These are phyloP conservation scores for Cyphomyrus discorhynchus DNA, from an alignment of 2,113 vertebrate species.

Conservation along the genomic window DNA sequence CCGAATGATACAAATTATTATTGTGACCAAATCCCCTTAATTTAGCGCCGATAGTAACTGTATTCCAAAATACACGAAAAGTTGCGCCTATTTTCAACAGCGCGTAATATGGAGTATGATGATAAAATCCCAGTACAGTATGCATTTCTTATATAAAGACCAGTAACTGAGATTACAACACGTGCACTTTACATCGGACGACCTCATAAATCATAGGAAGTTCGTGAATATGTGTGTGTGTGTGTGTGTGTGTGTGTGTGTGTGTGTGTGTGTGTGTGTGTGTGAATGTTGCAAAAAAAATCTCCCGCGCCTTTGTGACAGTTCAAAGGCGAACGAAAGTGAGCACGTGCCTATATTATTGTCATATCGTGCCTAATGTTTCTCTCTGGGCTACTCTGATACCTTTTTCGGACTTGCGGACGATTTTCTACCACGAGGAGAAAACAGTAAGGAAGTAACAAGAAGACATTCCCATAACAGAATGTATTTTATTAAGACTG, in stretches of 20 bases:
- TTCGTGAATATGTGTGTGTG: neutral
- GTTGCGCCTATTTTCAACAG: neutral
- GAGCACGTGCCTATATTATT: neutral
- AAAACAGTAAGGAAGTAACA: neutral
- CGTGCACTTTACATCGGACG: neutral
- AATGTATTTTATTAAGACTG: neutral
- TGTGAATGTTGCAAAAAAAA: neutral
- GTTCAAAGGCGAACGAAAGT: neutral
- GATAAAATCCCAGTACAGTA: neutral
- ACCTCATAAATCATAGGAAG: neutral
- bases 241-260: neutral
- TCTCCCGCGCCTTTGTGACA: neutral
- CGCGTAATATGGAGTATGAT: neutral
- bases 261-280: neutral
- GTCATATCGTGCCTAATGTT: neutral
- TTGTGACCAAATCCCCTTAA: neutral
- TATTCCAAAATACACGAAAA: neutral
- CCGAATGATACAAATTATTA: neutral
- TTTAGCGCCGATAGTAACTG: neutral
- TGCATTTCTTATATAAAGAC: neutral
- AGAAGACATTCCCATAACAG: neutral
- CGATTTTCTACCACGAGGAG: neutral
- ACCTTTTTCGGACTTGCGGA: neutral
- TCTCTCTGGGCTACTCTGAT: neutral
- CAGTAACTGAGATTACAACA: neutral